A percentile compares a stretch with the other conserved stretches of the same genome.
Conservation (phyloP, 2,113 vertebrate species). For the Castor canadensis region DNA sequence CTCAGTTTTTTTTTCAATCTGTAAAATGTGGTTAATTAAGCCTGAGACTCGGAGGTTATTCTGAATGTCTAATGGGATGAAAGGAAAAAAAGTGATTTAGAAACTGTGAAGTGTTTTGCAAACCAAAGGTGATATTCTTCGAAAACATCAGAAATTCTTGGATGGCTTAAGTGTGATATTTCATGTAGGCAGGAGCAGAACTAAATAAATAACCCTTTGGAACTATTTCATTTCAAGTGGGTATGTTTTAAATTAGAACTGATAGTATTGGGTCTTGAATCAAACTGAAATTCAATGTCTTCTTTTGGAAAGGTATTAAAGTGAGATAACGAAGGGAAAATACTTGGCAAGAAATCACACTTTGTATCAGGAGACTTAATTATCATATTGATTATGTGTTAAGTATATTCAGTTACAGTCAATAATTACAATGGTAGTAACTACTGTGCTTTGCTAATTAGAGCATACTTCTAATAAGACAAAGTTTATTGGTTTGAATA, state of each 20-base stretch:
- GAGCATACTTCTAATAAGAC: background rate
- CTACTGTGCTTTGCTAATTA: background rate
- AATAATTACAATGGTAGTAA: background rate
- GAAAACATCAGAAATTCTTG: slow-evolving; percentile 23
- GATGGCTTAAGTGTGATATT: slow-evolving; percentile 12
- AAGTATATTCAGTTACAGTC: slow-evolving; percentile 35
- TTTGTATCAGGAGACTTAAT: slow-evolving; percentile 41
- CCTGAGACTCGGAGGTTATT: background rate
- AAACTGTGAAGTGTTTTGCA: slow-evolving; percentile 42
- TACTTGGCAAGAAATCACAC: background rate
- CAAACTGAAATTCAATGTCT: slow-evolving; percentile 4
- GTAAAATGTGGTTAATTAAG: slow-evolving; percentile 33
- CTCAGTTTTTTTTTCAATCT: background rate
- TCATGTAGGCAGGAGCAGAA: background rate
- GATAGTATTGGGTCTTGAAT: slow-evolving; percentile 13
- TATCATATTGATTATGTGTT: slow-evolving; percentile 25
- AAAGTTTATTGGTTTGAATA: slow-evolving; percentile 4
- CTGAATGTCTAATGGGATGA: slow-evolving; percentile 34
- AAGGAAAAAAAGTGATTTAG: slow-evolving; percentile 45
- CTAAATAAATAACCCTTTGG: background rate
- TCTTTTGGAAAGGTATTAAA: slow-evolving; percentile 40
- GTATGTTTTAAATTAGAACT: background rate
- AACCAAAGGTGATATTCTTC: slow-evolving; percentile 18
- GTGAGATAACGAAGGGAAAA: background rate
- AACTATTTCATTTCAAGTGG: background rate